A percentile compares a stretch with the other conserved stretches of the same genome.
These are phyloP conservation scores for Nephrotoma appendiculata DNA, from an alignment of 2,888 invertebrate species.

Conservation along the genomic window DNA sequence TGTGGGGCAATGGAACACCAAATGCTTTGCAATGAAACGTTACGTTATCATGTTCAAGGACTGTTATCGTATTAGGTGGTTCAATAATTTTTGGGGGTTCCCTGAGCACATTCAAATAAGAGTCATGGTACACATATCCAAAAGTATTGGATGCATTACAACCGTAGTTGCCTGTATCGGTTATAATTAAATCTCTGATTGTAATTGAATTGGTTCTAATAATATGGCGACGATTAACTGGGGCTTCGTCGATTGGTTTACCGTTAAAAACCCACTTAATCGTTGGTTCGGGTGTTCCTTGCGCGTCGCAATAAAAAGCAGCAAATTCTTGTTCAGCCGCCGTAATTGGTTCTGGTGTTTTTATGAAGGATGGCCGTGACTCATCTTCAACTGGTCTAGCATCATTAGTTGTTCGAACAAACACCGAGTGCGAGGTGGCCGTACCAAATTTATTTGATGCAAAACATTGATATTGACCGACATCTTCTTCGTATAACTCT, in stretches of 20 bases:
- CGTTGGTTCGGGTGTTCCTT: constrained; percentile 78
- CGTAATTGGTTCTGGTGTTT: constrained; percentile 74
- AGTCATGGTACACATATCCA: constrained; percentile 95
- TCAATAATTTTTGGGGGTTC: constrained; percentile 80
- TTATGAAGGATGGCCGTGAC: constrained; percentile 75
- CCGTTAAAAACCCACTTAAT: constrained; percentile 97
- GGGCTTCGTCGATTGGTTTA: constrained; percentile 58
- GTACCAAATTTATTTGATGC: constrained; percentile 88
- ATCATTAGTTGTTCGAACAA: constrained; percentile 62
- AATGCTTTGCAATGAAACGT: constrained; percentile 81
- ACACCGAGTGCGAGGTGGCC: constrained; percentile 90
- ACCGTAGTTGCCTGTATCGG: constrained; percentile 93
- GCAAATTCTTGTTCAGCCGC: constrained; percentile 84
- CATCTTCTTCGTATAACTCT: constrained; percentile 75
- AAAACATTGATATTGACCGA: constrained; percentile 92
- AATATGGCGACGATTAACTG: constrained; percentile 54
- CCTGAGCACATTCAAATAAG: constrained; percentile 80
- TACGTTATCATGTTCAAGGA: constrained; percentile 69
- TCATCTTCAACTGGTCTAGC: constrained; percentile 21
- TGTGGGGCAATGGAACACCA: constrained; percentile 88
- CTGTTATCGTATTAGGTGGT: constrained; percentile 63
- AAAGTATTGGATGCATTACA: constrained; percentile 98
- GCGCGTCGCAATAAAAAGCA: constrained; percentile 74
- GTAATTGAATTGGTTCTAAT: constrained; percentile 59
- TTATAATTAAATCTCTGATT: constrained; percentile 64